Evolutionary conservation across 2,888 invertebrate species (phyloP), one percentile per base, ranked within the genome.

Genomic region (Aphodius granarius): DNA sequence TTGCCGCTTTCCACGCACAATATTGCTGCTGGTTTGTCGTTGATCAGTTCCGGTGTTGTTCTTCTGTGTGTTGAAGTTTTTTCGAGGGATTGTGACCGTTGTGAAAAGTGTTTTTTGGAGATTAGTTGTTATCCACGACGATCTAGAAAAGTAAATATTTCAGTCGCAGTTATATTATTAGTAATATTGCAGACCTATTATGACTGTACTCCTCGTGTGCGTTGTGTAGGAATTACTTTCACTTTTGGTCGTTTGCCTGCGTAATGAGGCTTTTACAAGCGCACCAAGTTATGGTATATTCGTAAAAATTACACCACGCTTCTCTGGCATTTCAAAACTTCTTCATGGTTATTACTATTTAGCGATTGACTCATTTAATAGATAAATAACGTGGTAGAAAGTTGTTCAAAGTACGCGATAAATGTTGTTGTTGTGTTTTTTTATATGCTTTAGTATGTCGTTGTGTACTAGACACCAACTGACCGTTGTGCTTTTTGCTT

Each of bases 401-500:
- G 43, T 43, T 43, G 6, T 43, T 43, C 43, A 43, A 13, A 13
- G 43, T 43, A 43, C 43, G 2, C 43, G 43, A 43, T 43, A 5
- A 23, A 5, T 43, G 43, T 9, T 9, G 13, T 43, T 43, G 43
- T 43, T 43, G 43, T 43, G 43, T 43, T 43, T n/a, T n/a, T n/a
- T n/a, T n/a, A n/a, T n/a, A 43, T 43, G 43, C 43, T 43, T 43
- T 43, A 9, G 43, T 43, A 43, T 43, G 22, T 71, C 62, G n/a
- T 21, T 22, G 23, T 71, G 22, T 18, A 15, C 22, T 22, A 21
- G 21, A 21, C 18, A 43, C 62, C 22, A 43, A 71, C 17, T 71
- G 22, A 22, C 70, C 73, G 63, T 71, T 76, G 66, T 79, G 77
- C 77, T 76, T 78, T 80, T 79, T 80, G 74, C 80, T 68, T 68